Conservation (phyloP, 2,797 vertebrate species). For the Phalloptychus januarius region DNA sequence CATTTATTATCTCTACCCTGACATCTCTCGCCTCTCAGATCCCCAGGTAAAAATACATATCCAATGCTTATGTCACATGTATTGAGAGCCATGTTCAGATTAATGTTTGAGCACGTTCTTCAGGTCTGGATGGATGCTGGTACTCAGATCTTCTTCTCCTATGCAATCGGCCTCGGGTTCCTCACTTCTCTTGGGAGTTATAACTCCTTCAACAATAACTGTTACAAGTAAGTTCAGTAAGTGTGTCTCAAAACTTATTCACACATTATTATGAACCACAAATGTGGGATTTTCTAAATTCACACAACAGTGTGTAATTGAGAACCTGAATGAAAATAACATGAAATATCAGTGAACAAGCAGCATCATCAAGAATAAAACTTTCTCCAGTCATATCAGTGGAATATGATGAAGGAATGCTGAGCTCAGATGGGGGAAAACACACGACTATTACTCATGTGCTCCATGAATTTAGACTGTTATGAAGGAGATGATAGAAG, state of each 20-base stretch:
- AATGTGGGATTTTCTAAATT: neutral
- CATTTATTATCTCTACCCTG: constrained; percentile 89
- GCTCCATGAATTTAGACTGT: neutral
- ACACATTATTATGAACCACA: neutral
- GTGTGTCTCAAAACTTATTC: neutral
- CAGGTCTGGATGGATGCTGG: constrained; percentile 95
- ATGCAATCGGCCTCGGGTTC: constrained; percentile 90
- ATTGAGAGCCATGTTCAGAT: neutral
- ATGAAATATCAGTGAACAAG: neutral
- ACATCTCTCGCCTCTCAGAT: constrained; percentile 78
- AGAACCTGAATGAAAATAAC: neutral
- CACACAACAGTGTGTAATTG: neutral
- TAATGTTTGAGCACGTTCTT: neutral
- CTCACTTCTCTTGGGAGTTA: constrained; percentile 94
- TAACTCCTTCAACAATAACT: constrained; percentile 91
- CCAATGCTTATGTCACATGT: neutral
- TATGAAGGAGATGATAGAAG: neutral
- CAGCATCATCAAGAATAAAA: neutral
- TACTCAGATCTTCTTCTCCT: constrained; percentile 92
- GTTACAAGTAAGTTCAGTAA: constrained; percentile 81
- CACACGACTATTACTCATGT: neutral
- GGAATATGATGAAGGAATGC: neutral
- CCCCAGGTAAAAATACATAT: constrained; percentile 56
- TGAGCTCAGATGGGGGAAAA: neutral
- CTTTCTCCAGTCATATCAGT: neutral